Evolutionary conservation across 2,888 invertebrate genomes (phyloP), one percentile per base, ranked within the genome.

Genomic region (Yponomeuta evonymella): DNA sequence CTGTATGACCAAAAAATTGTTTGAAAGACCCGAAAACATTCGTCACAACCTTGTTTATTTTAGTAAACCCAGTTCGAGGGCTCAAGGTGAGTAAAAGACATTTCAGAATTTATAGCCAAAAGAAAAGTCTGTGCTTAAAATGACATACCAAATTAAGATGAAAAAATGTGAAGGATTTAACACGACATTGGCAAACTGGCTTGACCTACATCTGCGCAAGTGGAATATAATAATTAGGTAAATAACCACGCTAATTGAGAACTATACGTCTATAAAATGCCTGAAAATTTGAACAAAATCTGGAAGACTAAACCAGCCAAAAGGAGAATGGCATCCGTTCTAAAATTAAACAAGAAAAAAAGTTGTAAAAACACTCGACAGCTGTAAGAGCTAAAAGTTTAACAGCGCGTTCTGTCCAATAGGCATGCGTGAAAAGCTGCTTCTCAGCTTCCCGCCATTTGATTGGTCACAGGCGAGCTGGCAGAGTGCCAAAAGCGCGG

Each of bases 401-500:
- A 78, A 81, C 79, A 79, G 74, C 73, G 74, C 74, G 75, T 73
- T 72, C 73, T 73, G 8, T 48, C 23, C n/a, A 43, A 43, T 43
- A 48, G 80, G 83, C 83, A 82, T 81, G 85, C 84, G 85, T 80
- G 76, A 75, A 23, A 23, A 63, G 78, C 84, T 82, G 51, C 15
- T 58, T 84, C 84, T 81, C 78, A 84, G 82, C 82, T 80, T 84
- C 82, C 83, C 83, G 81, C 79, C 80, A 79, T 78, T 78, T 84
- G 75, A 91, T 91, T 92, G 91, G 90, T 78, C 77, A 81, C 75
- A 73, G 74, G 43, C 43, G 43, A 43, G 70, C 79, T 90, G 91
- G 92, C 89, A 83, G 76, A 73, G 73, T 85, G 90, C 92, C 92
- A 90, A 90, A 89, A 87, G 79, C 85, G 88, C 87, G 89, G 88